Evolutionary conservation across 2,888 invertebrate species (phyloP).

Genomic region (Furcula furcula): DNA sequence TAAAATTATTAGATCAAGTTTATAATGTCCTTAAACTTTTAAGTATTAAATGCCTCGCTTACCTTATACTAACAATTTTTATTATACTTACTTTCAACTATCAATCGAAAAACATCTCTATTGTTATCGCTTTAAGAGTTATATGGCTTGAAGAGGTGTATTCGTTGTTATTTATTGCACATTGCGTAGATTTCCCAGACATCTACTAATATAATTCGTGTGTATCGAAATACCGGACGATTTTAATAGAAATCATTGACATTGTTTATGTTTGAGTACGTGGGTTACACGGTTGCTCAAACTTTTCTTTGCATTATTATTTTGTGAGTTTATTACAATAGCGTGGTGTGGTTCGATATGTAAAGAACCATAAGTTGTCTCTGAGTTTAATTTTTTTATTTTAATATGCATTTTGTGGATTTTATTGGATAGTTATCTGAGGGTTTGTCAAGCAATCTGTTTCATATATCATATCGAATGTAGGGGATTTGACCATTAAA

Average conservation of each 20-base stretch:
- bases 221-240: conserved; percentile 72
- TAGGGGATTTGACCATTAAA: too few species aligned
- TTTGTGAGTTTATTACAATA: too few species aligned
- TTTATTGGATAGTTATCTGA: too few species aligned
- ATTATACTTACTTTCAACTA: conserved; percentile 7
- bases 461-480: too few species aligned
- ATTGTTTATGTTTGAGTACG: conserved; percentile 75
- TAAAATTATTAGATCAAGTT: conserved; percentile 16
- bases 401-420: too few species aligned
- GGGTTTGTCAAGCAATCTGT: too few species aligned
- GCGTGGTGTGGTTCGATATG: too few species aligned
- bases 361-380: too few species aligned
- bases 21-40: conserved; percentile 63
- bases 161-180: conserved; percentile 67
- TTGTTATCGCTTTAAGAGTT: conserved; percentile 20
- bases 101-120: conserved; percentile 35
- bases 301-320: conserved; percentile 40
- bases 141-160: conserved; percentile 10
- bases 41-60: conserved; percentile 41
- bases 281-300: conserved; percentile 53
- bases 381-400: too few species aligned
- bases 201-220: conserved; percentile 58
- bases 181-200: conserved; percentile 72
- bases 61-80: conserved; percentile 44
- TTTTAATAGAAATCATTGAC: conserved; percentile 77